Evolutionary conservation across 2,888 invertebrate species (phyloP).

Genomic region (Trissolcus japonicus): DNA sequence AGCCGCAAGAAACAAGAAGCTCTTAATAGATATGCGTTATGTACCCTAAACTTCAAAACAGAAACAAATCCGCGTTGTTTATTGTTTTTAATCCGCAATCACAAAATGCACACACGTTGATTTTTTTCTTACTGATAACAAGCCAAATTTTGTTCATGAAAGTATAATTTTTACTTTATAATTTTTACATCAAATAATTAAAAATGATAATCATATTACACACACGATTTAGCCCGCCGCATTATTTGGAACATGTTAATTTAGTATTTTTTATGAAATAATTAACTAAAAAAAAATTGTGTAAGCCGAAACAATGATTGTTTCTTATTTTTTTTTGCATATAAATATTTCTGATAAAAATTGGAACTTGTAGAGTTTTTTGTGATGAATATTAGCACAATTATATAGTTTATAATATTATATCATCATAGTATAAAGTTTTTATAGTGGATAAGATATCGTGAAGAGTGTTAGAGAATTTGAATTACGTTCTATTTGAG

Average conservation of each 20-base stretch:
- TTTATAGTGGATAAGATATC: not conserved
- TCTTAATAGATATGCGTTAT: constrained; percentile 54
- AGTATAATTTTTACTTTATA: not conserved
- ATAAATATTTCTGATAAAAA: no score
- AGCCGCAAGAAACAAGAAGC: constrained; percentile 45
- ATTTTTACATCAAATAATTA: not conserved
- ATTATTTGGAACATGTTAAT: no score
- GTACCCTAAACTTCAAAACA: constrained; percentile 9
- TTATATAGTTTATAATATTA: not conserved
- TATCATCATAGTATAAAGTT: not conserved
- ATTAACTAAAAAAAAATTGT: no score
- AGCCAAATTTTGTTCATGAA: no score
- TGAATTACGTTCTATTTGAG: constrained; percentile 48
- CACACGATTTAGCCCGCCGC: not conserved
- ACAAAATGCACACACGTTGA: not conserved
- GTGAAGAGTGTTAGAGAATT: not conserved
- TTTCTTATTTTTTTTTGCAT: no score
- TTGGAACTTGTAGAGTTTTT: not conserved
- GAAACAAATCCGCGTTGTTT: constrained; percentile 3
- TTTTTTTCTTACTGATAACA: not conserved
- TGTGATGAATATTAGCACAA: not conserved
- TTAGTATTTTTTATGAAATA: no score
- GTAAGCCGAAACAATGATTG: no score
- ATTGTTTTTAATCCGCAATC: not conserved
- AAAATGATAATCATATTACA: constrained; percentile 8